Evolutionary conservation across 2,888 invertebrate species (phyloP), one percentile per base, ranked within the genome.

Genomic region (Xanthia togata): DNA sequence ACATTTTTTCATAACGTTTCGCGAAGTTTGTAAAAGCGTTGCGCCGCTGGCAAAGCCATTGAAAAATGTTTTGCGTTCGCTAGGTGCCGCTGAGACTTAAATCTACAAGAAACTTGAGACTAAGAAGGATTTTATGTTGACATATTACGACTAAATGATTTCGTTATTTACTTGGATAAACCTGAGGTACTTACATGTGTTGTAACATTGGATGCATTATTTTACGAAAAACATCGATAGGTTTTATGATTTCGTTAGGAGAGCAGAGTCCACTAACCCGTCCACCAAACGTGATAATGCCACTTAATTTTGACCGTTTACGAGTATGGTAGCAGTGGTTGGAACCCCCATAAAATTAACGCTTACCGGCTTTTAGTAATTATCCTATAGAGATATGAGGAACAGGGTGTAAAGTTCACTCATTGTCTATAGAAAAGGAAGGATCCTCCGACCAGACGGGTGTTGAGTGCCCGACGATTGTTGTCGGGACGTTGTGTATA

Each of bases 11-110:
- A 65, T 65, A 55, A 68, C 35, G 14, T 73, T 81, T 62, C 6
- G 38, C 20, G 8, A 73, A 70, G 35, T 59, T 78, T 81, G 26
- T 70, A 50, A 81, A 74, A 57, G 50, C n/a, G 35, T 26, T 31
- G 44, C 14, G 50, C 55, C 55, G 59, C 81, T 4, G 67, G 47
- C 26, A n/a, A 44, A 47, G 41, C 23, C 26, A 73, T 70, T 75
- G 53, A 69, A 73, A 70, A 35, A 62, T 73, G 12, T 84, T 84
- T 69, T 60, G 9, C 5, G 4, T 14, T 26, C 0, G 12, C 31
- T 68, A 20, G 20, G 9, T 53, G 17, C 31, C 44, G 68, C 23
- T 38, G 31, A 26, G 35, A 26, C 5, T 38, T 14, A 14, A 41
- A 41, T 31, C 1, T 2, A 1, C n/a, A 41, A 59, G n/a, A 20